Evolutionary conservation across 92 coral and sea anemone species (phyloP).

Genomic region (Actinostola sp.): DNA sequence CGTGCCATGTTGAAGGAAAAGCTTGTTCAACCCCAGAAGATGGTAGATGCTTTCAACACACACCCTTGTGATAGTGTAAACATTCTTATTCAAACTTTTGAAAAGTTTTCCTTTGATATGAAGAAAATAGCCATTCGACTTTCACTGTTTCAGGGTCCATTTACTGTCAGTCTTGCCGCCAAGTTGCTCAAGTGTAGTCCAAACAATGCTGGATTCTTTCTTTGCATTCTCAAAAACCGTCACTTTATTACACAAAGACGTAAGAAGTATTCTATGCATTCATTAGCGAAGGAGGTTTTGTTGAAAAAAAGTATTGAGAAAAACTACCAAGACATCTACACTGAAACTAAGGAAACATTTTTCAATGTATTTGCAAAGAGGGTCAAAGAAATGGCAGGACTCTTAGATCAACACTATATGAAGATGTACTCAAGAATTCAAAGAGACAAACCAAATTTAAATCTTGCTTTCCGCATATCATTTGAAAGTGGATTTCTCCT

Average conservation of each 20-base stretch:
- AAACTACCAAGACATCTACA: neutral
- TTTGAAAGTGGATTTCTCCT: constrained; percentile 34
- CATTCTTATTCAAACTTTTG: constrained; percentile 11
- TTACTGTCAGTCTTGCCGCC: constrained; percentile 28
- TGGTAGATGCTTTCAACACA: constrained; percentile 2
- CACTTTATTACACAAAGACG: constrained; percentile 6
- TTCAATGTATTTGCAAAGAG: constrained; percentile 29
- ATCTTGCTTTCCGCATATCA: constrained; percentile 59
- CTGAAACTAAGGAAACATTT: constrained; percentile 47
- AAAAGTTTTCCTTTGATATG: constrained; percentile 6
- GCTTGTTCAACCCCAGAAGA: constrained; percentile 27
- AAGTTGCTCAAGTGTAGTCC: constrained; percentile 7
- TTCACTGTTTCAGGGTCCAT: constrained; percentile 49
- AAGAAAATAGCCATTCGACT: constrained; percentile 32
- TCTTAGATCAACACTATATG: constrained; percentile 49
- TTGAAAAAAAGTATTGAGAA: constrained; percentile 7
- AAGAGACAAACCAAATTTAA: constrained; percentile 53
- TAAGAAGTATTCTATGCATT: constrained; percentile 49
- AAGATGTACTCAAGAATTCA: constrained; percentile 40
- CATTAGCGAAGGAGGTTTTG: constrained; percentile 48
- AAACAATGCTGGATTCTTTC: constrained; percentile 2
- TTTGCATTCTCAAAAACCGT: neutral
- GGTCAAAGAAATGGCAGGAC: constrained; percentile 18
- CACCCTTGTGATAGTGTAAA: neutral
- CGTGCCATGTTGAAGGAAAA: constrained; percentile 48